These are phyloP conservation scores for human DNA, from an alignment of 2,113 vertebrate genomes.

Conservation along the genomic window GRCh38 chr15:79219501-79220000, in stretches of 20 bases:
- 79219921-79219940: not conserved
- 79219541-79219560: not conserved
- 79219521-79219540: not conserved
- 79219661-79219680: not conserved
- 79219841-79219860: not conserved
- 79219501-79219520: no score
- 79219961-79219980: not conserved
- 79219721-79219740: accelerated
- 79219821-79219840: not conserved
- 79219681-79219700: not conserved
- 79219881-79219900: not conserved
- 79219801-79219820: not conserved
- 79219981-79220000: not conserved
- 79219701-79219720: accelerated
- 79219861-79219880: not conserved
- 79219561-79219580: not conserved
- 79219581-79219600: not conserved
- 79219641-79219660: not conserved
- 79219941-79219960: not conserved
- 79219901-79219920: not conserved
- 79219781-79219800: not conserved
- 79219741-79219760: not conserved
- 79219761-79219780: no score
- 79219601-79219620: not conserved
- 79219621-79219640: no score